Evolutionary conservation across 2,797 vertebrate genomes (phyloP).

Genomic region (Tamandua tetradactyla): DNA sequence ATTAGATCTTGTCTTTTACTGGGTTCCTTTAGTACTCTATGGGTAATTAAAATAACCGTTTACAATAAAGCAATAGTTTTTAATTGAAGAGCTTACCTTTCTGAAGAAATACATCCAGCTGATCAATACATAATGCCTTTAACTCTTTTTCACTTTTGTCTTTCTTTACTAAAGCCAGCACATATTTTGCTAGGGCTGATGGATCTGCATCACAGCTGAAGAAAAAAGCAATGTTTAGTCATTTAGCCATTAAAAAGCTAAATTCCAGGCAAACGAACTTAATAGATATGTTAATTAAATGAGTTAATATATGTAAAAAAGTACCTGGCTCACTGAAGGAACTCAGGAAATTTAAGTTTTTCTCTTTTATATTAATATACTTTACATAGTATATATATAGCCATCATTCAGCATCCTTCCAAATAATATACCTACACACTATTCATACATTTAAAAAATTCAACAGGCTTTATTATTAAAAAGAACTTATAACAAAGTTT

Average conservation of each 20-base stretch:
- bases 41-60: constrained; percentile 45
- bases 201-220: constrained; percentile 98
- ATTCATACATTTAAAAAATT: not conserved
- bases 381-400: not conserved
- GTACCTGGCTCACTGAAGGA: not conserved
- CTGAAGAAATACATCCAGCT: constrained; percentile 99
- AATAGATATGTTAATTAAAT: not conserved
- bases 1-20: not conserved
- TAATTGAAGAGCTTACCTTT: constrained; percentile 89
- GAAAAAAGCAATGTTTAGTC: constrained; percentile 46
- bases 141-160: constrained; percentile 98
- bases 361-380: not conserved
- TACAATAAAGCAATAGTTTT: constrained; percentile 49
- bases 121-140: constrained; percentile 98
- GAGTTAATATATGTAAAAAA: constrained; percentile 43
- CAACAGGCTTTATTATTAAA: not conserved
- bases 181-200: constrained; percentile 98
- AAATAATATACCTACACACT: not conserved
- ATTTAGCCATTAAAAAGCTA: constrained; percentile 33
- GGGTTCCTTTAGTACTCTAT: constrained; percentile 24
- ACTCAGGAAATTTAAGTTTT: constrained; percentile 10
- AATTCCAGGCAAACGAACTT: constrained; percentile 45
- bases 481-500: not conserved
- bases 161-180: constrained; percentile 98
- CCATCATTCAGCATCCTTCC: not conserved